Conservation (phyloP, 2,113 vertebrate species). For the Corythaixoides concolor region DNA sequence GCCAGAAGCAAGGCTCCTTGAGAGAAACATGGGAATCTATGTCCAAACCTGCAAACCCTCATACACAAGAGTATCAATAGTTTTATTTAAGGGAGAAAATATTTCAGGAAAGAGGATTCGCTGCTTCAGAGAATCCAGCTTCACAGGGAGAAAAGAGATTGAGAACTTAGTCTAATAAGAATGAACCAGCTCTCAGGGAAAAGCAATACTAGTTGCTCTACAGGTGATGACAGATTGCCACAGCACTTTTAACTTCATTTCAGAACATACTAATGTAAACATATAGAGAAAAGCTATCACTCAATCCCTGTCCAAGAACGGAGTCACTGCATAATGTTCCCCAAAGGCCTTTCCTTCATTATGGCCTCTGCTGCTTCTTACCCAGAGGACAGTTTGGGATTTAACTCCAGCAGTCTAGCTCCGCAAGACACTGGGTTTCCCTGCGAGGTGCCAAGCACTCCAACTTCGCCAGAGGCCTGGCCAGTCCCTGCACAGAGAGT, state of each 20-base stretch:
- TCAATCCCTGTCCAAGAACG: background rate
- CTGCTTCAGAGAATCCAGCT: background rate
- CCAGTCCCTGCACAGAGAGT: background rate
- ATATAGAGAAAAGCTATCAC: background rate
- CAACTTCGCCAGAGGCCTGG: background rate
- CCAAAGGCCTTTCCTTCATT: background rate
- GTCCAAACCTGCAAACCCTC: background rate
- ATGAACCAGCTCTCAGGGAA: background rate
- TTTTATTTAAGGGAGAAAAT: background rate
- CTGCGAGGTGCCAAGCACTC: background rate
- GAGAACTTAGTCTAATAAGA: background rate
- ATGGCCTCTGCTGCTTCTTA: background rate
- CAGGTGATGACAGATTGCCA: background rate
- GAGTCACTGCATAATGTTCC: background rate
- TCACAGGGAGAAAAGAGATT: background rate
- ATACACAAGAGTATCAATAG: background rate
- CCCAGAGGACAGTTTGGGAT: background rate
- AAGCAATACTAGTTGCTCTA: background rate
- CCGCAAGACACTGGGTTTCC: background rate
- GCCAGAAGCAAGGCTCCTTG: background rate
- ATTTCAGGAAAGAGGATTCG: background rate
- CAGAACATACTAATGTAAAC: background rate
- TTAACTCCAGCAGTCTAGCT: background rate
- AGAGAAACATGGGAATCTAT: background rate
- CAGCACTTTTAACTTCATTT: background rate